Conservation (phyloP, 2,888 invertebrate species). For the Baronia brevicornis region DNA sequence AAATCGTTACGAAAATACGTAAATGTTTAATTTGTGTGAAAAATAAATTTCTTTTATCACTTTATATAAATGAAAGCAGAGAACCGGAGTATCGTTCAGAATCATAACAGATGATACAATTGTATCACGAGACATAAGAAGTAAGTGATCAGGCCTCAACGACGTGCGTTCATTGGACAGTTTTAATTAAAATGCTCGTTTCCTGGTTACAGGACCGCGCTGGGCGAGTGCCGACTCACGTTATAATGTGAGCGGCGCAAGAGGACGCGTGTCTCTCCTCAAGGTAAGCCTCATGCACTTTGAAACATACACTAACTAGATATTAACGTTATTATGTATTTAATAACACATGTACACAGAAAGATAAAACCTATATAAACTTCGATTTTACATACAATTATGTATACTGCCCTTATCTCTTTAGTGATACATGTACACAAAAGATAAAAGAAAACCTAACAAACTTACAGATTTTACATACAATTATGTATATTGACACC, state of each 20-base stretch:
- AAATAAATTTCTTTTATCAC: no score
- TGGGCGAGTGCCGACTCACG: slow-evolving; percentile 45
- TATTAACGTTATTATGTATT: neutral
- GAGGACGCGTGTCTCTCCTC: slow-evolving; percentile 57
- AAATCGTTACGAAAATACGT: no score
- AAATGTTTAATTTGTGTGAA: no score
- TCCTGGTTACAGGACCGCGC: slow-evolving; percentile 49
- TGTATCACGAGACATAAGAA: neutral
- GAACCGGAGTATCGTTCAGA: neutral
- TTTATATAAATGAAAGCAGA: no score
- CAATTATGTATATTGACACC: no score
- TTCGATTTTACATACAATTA: no score
- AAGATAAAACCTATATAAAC: no score
- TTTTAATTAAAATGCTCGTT: slow-evolving; percentile 20
- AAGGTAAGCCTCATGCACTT: slow-evolving; percentile 49
- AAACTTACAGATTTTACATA: no score
- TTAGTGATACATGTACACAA: no score
- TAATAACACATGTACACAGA: neutral
- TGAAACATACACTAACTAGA: slow-evolving; percentile 7
- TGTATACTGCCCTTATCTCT: no score
- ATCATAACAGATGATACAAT: neutral
- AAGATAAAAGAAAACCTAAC: no score
- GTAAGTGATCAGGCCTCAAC: neutral
- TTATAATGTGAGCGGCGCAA: slow-evolving; percentile 71
- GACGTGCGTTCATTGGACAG: slow-evolving; percentile 2